Evolutionary conservation across 2,113 vertebrate genomes (phyloP).

Genomic region (Halcyon senegalensis): DNA sequence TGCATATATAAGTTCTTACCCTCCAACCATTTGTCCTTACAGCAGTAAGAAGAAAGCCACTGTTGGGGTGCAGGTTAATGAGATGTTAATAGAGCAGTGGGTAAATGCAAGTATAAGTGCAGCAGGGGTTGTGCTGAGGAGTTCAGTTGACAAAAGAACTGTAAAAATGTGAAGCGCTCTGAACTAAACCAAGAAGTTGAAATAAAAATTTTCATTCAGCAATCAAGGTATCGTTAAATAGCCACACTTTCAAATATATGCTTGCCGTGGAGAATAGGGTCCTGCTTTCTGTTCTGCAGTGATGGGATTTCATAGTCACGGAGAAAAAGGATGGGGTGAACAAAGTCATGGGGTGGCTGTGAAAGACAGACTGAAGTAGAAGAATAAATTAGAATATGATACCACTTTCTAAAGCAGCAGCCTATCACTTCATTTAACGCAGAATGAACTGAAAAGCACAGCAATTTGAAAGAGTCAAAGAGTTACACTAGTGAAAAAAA

Average conservation of each 20-base stretch:
- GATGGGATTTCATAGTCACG: neutral
- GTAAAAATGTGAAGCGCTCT: neutral
- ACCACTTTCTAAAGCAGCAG: neutral
- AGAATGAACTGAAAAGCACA: neutral
- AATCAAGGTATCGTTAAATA: neutral
- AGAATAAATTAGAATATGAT: neutral
- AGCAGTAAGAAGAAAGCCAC: neutral
- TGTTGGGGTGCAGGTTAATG: neutral
- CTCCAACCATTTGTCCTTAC: neutral
- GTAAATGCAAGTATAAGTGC: neutral
- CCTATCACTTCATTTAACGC: neutral
- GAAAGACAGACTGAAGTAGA: neutral
- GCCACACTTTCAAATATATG: neutral
- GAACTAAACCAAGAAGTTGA: neutral
- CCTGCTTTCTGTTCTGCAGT: neutral
- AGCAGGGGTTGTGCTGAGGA: neutral
- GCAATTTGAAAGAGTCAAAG: neutral
- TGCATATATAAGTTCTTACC: neutral
- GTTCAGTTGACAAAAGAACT: neutral
- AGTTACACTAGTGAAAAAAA: neutral
- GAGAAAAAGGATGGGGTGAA: neutral
- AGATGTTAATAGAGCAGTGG: neutral
- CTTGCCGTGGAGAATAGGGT: neutral
- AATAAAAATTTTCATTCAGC: neutral
- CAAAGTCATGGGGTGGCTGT: neutral